Conservation (phyloP, 2,888 invertebrate genomes). For the Chymomyza procnemis region DNA sequence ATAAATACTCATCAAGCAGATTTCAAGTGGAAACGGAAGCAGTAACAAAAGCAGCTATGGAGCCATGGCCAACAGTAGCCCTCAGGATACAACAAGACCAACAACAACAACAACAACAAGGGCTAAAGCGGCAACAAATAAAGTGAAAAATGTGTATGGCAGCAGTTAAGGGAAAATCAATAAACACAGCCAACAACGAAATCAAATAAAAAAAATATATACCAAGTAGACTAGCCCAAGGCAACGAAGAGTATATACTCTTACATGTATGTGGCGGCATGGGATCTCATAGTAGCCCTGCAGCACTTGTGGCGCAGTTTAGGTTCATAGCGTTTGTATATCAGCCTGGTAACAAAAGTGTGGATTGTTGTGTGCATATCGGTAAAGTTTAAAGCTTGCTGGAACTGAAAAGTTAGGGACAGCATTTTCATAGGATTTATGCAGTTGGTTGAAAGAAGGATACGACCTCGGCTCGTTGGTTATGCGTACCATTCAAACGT, state of each 20-base stretch:
- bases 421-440: no score
- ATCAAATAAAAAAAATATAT: conserved; percentile 19
- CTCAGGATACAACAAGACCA: conserved; percentile 1
- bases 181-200: conserved; percentile 26
- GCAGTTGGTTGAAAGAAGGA: no score
- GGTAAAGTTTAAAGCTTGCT: no score
- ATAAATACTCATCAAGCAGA: conserved; percentile 57
- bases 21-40: conserved; percentile 44
- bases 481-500: no score
- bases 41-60: not conserved
- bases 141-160: conserved; percentile 36
- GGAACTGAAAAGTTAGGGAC: no score
- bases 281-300: not conserved
- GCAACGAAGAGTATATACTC: conserved; percentile 20
- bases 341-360: no score
- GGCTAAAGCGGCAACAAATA: conserved; percentile 35
- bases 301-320: not conserved
- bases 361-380: no score
- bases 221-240: not conserved
- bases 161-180: conserved; percentile 27
- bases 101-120: conserved; percentile 3
- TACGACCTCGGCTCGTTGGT: no score
- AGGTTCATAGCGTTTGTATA: no score
- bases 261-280: not conserved
- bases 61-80: not conserved